Base-by-base conservation (phyloP, 2,113 vertebrate species). In the Microtus pennsylvanicus region DNA sequence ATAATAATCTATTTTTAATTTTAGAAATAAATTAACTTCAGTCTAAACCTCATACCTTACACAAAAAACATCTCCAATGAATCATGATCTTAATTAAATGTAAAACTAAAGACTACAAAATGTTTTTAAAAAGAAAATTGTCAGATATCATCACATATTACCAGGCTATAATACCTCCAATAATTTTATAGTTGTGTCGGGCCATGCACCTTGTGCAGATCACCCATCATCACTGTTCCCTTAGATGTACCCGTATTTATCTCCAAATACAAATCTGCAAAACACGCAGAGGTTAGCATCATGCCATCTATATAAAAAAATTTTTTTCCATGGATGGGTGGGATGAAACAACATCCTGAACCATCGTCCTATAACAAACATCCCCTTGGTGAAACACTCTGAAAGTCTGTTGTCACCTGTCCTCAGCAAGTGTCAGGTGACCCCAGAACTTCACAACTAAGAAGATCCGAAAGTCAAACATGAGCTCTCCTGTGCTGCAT, bases 51-150 rank as follows among this genome's bases (percentile, higher is more conserved):
- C 14, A 95, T 12, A 81, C 30, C 24, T 87, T 87, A 76, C 58
- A 76, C 33, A 42, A 89, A 94, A 92, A 75, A 72, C 63, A 90
- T 65, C 50, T 88, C 38, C 55, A 85, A 55, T 94, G 30, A 4
- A 93, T 70, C 70, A 69, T 58, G 30, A 24, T 55, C 24, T 77
- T 87, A 93, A 70, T 77, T 87, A 93, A 70, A 83, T 91, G 33
- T 95, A 88, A 91, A 83, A 78, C 70, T 21, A 42, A 47, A 94
- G 87, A 35, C 35, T 82, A 77, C 67, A 82, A 78, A 89, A 87
- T 3, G 22, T 88, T 91, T n/a, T 61, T 81, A 52, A 47, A 47
- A 26, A 38, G 55, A 87, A 87, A 92, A 96, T 74, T 74, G n/a
- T 74, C n/a, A 74, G 70, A 3, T 22, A 38, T 38, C 19, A 74